Evolutionary conservation across 2,797 vertebrate species (phyloP).

Genomic region (Brotogeris chrysoptera): DNA sequence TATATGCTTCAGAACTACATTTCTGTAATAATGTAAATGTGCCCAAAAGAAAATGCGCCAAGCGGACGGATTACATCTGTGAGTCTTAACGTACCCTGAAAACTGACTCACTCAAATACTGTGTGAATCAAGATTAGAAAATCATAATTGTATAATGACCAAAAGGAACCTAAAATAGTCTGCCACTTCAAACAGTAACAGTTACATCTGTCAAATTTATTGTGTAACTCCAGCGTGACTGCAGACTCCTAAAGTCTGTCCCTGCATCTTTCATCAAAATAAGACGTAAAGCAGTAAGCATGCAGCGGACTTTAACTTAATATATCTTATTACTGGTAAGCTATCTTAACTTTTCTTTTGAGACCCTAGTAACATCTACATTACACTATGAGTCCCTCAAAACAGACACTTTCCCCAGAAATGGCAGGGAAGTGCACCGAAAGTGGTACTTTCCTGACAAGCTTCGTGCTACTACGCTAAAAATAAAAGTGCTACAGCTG

Average conservation of each 20-base stretch:
- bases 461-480: background rate
- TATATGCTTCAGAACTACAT: background rate
- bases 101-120: background rate
- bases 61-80: background rate
- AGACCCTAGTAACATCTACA: background rate
- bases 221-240: background rate
- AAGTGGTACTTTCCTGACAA: background rate
- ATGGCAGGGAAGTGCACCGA: background rate
- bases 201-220: background rate
- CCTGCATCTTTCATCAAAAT: background rate
- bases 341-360: background rate
- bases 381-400: background rate
- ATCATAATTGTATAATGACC: background rate
- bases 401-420: background rate
- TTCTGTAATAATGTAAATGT: background rate
- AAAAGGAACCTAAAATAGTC: background rate
- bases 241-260: background rate
- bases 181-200: background rate
- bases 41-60: background rate
- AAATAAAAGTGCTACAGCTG: background rate
- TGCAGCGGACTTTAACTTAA: background rate
- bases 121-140: background rate
- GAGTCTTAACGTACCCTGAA: background rate
- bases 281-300: background rate
- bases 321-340: background rate